Evolutionary conservation across 2,888 invertebrate genomes (phyloP).

Genomic region (Parnassius glacialis): DNA sequence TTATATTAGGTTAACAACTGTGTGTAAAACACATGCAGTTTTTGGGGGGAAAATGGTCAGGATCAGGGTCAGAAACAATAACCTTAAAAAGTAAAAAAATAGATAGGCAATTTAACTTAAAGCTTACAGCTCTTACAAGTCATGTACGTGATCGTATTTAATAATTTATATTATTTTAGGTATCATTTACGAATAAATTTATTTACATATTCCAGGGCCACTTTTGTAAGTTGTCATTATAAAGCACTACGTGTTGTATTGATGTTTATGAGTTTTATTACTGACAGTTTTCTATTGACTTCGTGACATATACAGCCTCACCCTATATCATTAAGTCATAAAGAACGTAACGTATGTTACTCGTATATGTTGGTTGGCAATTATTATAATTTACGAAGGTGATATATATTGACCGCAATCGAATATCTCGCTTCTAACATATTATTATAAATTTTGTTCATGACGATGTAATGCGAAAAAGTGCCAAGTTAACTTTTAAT

Average conservation of each 20-base stretch:
- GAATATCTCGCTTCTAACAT: slow-evolving; percentile 39
- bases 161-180: neutral
- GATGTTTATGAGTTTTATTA: slow-evolving; percentile 5
- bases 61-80: too few species aligned
- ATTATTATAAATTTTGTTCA: slow-evolving; percentile 49
- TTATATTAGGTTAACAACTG: too few species aligned
- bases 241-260: neutral
- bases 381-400: slow-evolving; percentile 6
- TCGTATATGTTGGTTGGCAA: neutral
- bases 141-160: neutral
- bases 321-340: slow-evolving; percentile 18
- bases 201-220: neutral
- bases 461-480: slow-evolving; percentile 41
- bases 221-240: neutral
- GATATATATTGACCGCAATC: neutral
- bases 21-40: too few species aligned
- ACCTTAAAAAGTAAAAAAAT: too few species aligned
- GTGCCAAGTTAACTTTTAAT: too few species aligned
- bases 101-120: too few species aligned
- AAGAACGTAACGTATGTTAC: slow-evolving; percentile 6
- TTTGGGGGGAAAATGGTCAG: too few species aligned
- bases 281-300: neutral
- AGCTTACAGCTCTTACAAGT: too few species aligned
- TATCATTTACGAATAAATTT: neutral
- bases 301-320: slow-evolving; percentile 3